Base-by-base conservation (phyloP, 2,888 invertebrate species). In the Hirtodrosophila cameraria region DNA sequence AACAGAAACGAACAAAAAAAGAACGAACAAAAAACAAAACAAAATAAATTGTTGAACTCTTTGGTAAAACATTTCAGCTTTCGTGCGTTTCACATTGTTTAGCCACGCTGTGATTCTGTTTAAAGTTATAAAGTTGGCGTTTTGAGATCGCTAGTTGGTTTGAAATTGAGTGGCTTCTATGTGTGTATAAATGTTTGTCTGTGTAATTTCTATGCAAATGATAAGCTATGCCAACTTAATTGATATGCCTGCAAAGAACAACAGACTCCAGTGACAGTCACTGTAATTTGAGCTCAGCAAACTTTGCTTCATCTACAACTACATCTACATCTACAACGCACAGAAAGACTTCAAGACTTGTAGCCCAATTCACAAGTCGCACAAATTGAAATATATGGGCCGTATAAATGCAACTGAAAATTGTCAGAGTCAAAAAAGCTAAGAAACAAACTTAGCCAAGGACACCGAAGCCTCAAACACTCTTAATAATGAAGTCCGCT, bases 241-340 rank as follows among this genome's bases (percentile, higher is more conserved):
- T 77, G 75, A 82, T 78, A 82, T 82, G 72, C 82, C 78, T 45
- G 11, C 59, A 67, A 82, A 82, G 71, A 81, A 77, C 61, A 77
- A 77, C 82, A 81, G 55, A 57, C 52, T 23, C 43, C 39, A 67
- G 15, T 43, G 63, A 68, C 52, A 68, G 64, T 31, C 54, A 36
- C 54, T 61, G 77, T 77, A 73, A 80, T 76, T 77, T 73, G 54
- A 80, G 77, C 59, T 54, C 42, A 68, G 57, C 60, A 30, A 77
- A 77, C 61, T 57, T 66, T 54, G 8, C 7, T 7, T 11, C 28
- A 7, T 30, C 27, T n/a, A n/a, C n/a, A n/a, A n/a, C n/a, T n/a
- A n/a, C n/a, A n/a, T 11, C 8, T 7, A n/a, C 9, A 9, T 31
- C 7, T 31, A 13, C 46, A 31, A 39, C 58, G 69, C 60, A 53